Base-by-base conservation (phyloP, 2,113 vertebrate species). In the Campylorhamphus procurvoides region DNA sequence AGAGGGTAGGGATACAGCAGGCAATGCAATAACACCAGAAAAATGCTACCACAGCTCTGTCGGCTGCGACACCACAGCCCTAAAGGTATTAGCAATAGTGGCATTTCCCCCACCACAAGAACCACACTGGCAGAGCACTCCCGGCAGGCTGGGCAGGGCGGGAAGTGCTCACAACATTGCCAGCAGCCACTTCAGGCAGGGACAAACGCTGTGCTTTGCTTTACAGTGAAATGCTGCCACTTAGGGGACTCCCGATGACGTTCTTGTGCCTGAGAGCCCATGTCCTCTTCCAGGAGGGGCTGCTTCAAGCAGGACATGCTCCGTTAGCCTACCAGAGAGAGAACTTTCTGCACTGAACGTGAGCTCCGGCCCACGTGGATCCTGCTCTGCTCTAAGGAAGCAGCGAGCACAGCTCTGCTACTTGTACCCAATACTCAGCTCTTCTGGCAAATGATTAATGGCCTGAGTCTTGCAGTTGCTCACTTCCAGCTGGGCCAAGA, bases 221-320 rank as follows among this genome's bases (percentile, higher is more conserved):
- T 66, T 33, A 92, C 60, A 97, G 95, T 5, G 94, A 97, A 97
- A 96, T 97, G 96, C 94, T 97, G 91, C 93, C 92, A 96, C 93
- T 96, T 83, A 94, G 94, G 95, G 96, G 96, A 97, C 92, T 96
- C 91, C 90, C 58, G 53, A 94, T 81, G 95, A 97, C 63, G 94
- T 76, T 95, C 83, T 63, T 46, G 92, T 33, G 93, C 87, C 53
- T 90, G 89, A 94, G 77, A 95, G 47, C 39, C 82, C 62, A 33
- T 11, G 56, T 86, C 63, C 91, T 91, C 64, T 50, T 83, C 20
- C 20, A 46, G 60, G 73, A 94, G 93, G 86, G 95, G 85, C 52
- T 62, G 83, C 79, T 90, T 78, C 2, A 5, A 63, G 88, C 9
- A 8, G 29, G 72, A 69, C 46, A 22, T 0, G 3, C 72, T 95